These are phyloP conservation scores for Istiophorus platypterus DNA, from an alignment of 2,113 vertebrate genomes.

Conservation along the genomic window DNA sequence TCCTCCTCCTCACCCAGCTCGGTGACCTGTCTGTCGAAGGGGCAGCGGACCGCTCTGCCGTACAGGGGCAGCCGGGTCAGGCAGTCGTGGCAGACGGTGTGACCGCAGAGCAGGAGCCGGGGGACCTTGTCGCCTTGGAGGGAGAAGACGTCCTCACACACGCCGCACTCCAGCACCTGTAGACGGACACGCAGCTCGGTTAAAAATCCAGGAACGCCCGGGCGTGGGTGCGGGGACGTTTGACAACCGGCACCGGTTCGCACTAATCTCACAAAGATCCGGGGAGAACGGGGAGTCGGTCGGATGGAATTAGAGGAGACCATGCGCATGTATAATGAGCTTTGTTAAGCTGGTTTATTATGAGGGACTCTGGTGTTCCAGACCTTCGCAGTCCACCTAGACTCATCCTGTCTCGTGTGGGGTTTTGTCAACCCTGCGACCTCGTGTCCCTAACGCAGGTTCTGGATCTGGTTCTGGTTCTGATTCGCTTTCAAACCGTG, in stretches of 20 bases:
- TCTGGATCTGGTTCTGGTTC: no score
- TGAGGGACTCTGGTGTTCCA: background rate
- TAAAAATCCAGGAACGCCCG: background rate
- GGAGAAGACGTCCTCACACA: conserved; percentile 98
- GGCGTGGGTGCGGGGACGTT: background rate
- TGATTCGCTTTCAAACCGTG: background rate
- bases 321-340: no score
- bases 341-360: background rate
- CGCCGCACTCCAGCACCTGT: conserved; percentile 96
- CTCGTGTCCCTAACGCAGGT: no score
- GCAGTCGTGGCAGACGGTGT: conserved; percentile 98
- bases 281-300: background rate
- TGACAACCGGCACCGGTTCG: no score
- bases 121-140: conserved; percentile 98
- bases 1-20: conserved; percentile 92
- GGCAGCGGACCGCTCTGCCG: conserved; percentile 95
- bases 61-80: conserved; percentile 95
- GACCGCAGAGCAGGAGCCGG: conserved; percentile 94
- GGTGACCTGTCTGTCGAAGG: conserved; percentile 97
- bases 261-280: background rate
- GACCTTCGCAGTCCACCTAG: background rate
- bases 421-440: no score
- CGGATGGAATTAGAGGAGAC: no score
- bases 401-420: no score
- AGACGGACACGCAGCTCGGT: background rate